These are phyloP conservation scores for Atrichornis clamosus DNA, from an alignment of 2,113 vertebrate species.

Conservation along the genomic window DNA sequence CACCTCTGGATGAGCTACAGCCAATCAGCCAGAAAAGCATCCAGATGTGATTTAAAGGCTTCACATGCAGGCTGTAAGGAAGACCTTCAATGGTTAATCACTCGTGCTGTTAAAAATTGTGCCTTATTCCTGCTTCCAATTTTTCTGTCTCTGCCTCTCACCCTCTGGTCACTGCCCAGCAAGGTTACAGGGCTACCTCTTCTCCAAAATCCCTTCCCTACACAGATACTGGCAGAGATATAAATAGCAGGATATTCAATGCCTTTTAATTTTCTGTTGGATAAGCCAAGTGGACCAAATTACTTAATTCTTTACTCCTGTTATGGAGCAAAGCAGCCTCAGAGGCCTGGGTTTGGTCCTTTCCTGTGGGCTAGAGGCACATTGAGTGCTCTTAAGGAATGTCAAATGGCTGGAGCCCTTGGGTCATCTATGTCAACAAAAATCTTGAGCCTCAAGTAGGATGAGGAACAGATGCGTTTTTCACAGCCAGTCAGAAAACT, in stretches of 20 bases:
- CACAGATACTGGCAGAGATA: not conserved
- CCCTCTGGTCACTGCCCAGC: not conserved
- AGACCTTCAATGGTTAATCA: not conserved
- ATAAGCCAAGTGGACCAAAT: not conserved
- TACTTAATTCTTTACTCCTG: not conserved
- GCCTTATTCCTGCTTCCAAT: not conserved
- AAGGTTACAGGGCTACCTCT: not conserved
- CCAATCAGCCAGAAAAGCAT: not conserved
- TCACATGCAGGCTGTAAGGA: rapidly evolving
- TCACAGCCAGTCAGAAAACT: not conserved
- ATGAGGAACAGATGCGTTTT: not conserved
- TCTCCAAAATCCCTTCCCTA: not conserved
- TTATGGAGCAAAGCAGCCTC: not conserved
- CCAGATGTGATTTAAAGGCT: not conserved
- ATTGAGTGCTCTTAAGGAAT: not conserved
- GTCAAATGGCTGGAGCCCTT: not conserved
- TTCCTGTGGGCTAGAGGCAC: not conserved
- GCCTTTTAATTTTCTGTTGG: not conserved
- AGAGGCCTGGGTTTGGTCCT: not conserved
- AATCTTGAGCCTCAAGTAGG: not conserved
- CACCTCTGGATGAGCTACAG: not conserved
- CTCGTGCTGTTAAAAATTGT: not conserved
- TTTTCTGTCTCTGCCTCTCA: not conserved
- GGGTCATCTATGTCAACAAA: not conserved
- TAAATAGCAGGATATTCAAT: not conserved